These are phyloP conservation scores for Scaptodrosophila lebanonensis DNA, from an alignment of 1,140 invertebrate genomes.

Conservation along the genomic window DNA sequence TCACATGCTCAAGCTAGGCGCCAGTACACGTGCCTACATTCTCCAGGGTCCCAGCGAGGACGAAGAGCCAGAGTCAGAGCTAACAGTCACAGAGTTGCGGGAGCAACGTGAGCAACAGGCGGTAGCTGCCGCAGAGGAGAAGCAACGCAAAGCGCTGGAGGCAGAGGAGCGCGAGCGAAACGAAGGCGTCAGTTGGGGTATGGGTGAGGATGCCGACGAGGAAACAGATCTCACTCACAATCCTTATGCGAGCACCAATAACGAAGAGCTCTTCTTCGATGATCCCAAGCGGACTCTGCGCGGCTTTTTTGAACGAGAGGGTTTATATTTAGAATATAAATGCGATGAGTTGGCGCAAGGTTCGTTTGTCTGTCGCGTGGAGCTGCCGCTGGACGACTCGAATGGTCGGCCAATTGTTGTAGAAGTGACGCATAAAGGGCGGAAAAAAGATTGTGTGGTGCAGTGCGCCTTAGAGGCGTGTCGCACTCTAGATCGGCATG, in stretches of 20 bases:
- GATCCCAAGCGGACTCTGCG: constrained; percentile 97
- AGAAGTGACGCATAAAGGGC: constrained; percentile 91
- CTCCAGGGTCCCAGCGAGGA: constrained; percentile 91
- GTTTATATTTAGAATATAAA: constrained; percentile 89
- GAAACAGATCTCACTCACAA: constrained; percentile 89
- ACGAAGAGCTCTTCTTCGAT: constrained; percentile 93
- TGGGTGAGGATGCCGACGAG: constrained; percentile 94
- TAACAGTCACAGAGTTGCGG: constrained; percentile 89
- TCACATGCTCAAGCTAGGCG: constrained; percentile 94
- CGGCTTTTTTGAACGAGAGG: constrained; percentile 97
- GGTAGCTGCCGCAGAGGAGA: constrained; percentile 78
- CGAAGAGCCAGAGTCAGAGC: constrained; percentile 89
- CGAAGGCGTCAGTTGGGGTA: constrained; percentile 93
- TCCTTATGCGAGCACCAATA: constrained; percentile 87
- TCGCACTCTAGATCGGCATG: constrained; percentile 90
- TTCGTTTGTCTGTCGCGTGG: constrained; percentile 84
- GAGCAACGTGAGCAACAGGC: constrained; percentile 78
- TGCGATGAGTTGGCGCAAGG: constrained; percentile 88
- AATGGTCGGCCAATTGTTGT: constrained; percentile 86
- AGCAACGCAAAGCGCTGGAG: constrained; percentile 78
- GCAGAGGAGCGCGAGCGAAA: constrained; percentile 80
- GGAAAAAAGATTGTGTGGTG: constrained; percentile 95
- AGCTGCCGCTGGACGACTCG: constrained; percentile 87
- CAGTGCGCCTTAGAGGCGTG: constrained; percentile 97
- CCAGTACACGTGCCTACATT: constrained; percentile 90